Base-by-base conservation (phyloP, 2,797 vertebrate species). In the Propithecus deckenii region DNA sequence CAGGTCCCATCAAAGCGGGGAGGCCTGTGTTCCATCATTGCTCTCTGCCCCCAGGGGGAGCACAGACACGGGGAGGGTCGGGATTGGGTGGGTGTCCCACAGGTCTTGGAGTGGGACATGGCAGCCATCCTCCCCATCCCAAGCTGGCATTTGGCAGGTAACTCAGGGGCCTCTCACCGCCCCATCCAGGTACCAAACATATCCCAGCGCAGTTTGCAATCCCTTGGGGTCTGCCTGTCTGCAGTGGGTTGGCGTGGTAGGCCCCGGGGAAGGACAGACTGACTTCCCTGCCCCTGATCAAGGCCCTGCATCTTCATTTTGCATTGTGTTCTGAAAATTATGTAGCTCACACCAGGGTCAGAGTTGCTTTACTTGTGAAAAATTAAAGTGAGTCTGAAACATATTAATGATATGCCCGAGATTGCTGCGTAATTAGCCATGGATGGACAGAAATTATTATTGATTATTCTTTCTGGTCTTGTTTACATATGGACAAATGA, bases 291-390 rank as follows among this genome's bases (percentile, higher is more conserved):
- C 23, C 48, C 46, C 57, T 52, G 38, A 3, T 14, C 13, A 5
- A 41, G 63, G 23, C 12, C 52, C 48, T 76, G 13, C 20, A 32
- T 83, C 85, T 95, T 95, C 48, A 41, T 59, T 91, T 88, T 90
- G 15, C 10, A n/a, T 12, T 28, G 22, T 15, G 8, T 23, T 83
- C 61, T 91, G 7, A 25, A 88, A 41, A 61, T 48, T 50, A 25
- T 28, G 5, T 35, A 48, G 3, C n/a, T 61, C n/a, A 8, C 14
- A 7, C 28, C 30, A 8, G 32, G 7, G n/a, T 89, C 86, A 84
- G 38, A 91, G 35, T 74, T 46, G 22, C 41, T 94, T 90, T 87
- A 69, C 63, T 80, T 74, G 57, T 23, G 72, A 86, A 94, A 94
- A 46, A 20, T 67, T 46, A 18, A 67, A 86, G 28, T 71, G 14